Evolutionary conservation across 2,888 invertebrate genomes (phyloP).

Genomic region (Saturnia japonica): DNA sequence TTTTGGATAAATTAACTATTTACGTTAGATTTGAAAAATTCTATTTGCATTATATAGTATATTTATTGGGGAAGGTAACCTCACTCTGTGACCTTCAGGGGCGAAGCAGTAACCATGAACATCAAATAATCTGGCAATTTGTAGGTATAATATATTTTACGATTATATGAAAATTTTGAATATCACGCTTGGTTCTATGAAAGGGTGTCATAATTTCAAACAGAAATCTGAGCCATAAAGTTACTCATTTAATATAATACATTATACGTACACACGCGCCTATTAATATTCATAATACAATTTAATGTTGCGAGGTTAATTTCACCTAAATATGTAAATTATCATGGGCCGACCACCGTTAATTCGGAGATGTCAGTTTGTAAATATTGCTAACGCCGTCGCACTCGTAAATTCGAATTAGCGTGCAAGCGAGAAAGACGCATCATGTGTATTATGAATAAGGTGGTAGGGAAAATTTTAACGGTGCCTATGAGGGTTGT

Average conservation of each 20-base stretch:
- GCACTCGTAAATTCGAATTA: constrained; percentile 29
- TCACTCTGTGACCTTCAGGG: too few relatives aligned
- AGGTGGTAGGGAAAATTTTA: constrained; percentile 81
- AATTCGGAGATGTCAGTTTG: constrained; percentile 78
- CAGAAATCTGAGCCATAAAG: constrained; percentile 69
- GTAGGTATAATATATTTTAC: too few relatives aligned
- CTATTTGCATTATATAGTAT: too few relatives aligned
- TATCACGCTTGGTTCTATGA: constrained; percentile 5
- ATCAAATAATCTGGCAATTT: too few relatives aligned
- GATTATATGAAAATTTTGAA: too few relatives aligned
- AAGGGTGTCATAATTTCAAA: constrained; percentile 20
- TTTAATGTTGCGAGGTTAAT: constrained; percentile 81
- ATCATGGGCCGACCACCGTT: constrained; percentile 82
- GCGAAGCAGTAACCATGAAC: too few relatives aligned
- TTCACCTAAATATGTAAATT: constrained; percentile 83
- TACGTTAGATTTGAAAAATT: too few relatives aligned
- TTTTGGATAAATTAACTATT: too few relatives aligned
- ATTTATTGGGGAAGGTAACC: too few relatives aligned
- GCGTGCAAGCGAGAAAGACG: constrained; percentile 49
- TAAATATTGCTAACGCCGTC: constrained; percentile 66
- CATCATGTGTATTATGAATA: constrained; percentile 75
- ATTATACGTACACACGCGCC: constrained; percentile 61
- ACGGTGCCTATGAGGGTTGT: constrained; percentile 83
- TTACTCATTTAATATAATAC: constrained; percentile 63
- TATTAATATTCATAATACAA: constrained; percentile 83